Conservation (phyloP, 2,113 vertebrate genomes). For the Neopipo cinnamomea region DNA sequence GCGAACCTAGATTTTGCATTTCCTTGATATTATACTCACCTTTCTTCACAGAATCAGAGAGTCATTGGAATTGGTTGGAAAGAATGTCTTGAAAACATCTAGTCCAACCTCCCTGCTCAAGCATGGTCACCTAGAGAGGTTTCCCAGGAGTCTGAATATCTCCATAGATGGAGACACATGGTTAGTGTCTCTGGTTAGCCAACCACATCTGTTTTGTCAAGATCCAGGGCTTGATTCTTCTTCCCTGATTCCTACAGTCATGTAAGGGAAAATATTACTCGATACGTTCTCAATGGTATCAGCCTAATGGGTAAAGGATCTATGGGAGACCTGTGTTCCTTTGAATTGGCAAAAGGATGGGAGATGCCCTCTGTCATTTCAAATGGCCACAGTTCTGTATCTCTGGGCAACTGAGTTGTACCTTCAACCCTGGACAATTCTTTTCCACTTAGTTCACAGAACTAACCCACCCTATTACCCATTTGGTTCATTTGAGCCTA, state of each 20-base stretch:
- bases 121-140: not conserved
- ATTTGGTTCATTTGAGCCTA: not conserved
- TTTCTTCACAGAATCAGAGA: not conserved
- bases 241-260: not conserved
- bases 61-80: not conserved
- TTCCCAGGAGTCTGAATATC: not conserved
- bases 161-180: not conserved
- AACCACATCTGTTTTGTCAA: not conserved
- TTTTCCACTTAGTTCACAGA: not conserved
- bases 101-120: not conserved
- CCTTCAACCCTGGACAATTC: not conserved
- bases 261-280: not conserved
- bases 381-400: not conserved
- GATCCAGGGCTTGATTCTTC: not conserved
- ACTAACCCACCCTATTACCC: not conserved
- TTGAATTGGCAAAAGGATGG: not conserved
- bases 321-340: not conserved
- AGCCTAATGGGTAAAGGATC: accelerated
- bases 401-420: not conserved
- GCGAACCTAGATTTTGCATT: not conserved
- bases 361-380: not conserved
- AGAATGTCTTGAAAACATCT: not conserved
- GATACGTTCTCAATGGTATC: not conserved
- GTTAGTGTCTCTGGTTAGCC: not conserved
- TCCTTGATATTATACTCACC: not conserved